phyloP scores from a whole-genome alignment of 2,113 vertebrate species.

The Otolemur garnettii region DNA sequence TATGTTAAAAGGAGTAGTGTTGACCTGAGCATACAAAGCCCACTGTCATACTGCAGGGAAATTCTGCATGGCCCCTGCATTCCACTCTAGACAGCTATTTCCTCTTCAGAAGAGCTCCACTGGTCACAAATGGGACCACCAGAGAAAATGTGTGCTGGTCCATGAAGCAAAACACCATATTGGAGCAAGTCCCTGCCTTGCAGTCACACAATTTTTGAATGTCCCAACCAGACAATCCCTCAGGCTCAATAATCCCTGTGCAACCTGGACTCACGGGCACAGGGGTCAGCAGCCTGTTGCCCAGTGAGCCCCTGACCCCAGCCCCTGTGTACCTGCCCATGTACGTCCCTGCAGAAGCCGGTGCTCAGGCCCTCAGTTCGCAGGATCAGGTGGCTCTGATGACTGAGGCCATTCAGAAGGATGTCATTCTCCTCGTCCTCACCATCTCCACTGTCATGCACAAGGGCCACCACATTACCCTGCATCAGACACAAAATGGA shows the following conservation, averaged over 20 bases:
- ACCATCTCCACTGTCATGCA: constrained; percentile 83
- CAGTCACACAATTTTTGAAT: not conserved
- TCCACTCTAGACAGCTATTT: not conserved
- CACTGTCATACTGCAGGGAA: not conserved
- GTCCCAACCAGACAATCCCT: not conserved
- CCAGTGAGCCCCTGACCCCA: not conserved
- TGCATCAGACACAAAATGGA: constrained; percentile 74
- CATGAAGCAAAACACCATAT: not conserved
- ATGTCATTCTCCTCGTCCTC: constrained; percentile 88
- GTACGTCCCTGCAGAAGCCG: constrained; percentile 96
- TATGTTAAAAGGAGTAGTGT: not conserved
- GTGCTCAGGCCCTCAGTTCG: constrained; percentile 93
- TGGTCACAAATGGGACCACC: not conserved
- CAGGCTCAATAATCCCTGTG: rapidly evolving
- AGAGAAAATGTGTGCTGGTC: not conserved
- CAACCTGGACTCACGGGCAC: not conserved
- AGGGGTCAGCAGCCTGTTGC: rapidly evolving
- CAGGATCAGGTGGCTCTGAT: constrained; percentile 93
- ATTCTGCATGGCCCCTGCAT: not conserved
- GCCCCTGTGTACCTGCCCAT: constrained; percentile 91
- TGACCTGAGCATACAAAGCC: not conserved
- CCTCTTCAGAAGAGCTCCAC: not conserved
- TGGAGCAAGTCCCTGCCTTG: not conserved
- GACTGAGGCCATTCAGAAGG: constrained; percentile 90
- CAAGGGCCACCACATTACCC: constrained; percentile 93